phyloP scores from a whole-genome alignment of 2,113 vertebrate species.

The Mustelus asterias region DNA sequence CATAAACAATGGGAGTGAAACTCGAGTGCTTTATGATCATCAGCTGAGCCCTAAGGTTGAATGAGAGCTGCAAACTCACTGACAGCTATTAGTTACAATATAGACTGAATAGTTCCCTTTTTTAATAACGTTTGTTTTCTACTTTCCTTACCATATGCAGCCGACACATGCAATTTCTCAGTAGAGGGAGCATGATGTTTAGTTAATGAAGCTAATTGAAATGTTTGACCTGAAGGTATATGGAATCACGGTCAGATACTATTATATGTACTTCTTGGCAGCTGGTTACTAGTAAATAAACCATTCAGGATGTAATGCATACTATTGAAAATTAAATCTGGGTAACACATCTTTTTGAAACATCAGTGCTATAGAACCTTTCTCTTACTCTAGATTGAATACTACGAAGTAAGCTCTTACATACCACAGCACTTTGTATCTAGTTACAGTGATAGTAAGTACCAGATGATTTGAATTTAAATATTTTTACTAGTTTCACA shows the following conservation, averaged over 20 bases:
- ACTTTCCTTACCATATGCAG: slow-evolving; percentile 15
- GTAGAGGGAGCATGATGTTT: slow-evolving; percentile 27
- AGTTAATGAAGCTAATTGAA: slow-evolving; percentile 32
- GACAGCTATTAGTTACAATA: slow-evolving; percentile 13
- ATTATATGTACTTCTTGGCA: slow-evolving; percentile 26
- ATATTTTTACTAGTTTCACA: neutral
- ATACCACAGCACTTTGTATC: neutral
- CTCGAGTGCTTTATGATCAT: slow-evolving; percentile 30
- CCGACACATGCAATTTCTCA: slow-evolving; percentile 4
- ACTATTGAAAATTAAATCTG: slow-evolving; percentile 23
- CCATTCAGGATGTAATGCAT: neutral
- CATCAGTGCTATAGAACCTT: neutral
- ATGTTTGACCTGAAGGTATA: slow-evolving; percentile 31
- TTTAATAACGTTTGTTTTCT: slow-evolving; percentile 28
- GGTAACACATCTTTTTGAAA: neutral
- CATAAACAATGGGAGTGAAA: slow-evolving; percentile 33
- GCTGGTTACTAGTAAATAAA: slow-evolving; percentile 10
- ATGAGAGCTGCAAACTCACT: slow-evolving; percentile 27
- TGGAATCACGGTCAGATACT: slow-evolving; percentile 10
- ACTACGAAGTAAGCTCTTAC: neutral
- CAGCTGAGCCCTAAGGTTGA: slow-evolving; percentile 21
- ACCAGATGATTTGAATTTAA: neutral
- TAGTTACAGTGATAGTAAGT: neutral
- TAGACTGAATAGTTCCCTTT: slow-evolving; percentile 14
- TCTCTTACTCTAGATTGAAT: neutral